Evolutionary conservation across 2,797 vertebrate genomes (phyloP).

Genomic region (Furcifer pardalis): DNA sequence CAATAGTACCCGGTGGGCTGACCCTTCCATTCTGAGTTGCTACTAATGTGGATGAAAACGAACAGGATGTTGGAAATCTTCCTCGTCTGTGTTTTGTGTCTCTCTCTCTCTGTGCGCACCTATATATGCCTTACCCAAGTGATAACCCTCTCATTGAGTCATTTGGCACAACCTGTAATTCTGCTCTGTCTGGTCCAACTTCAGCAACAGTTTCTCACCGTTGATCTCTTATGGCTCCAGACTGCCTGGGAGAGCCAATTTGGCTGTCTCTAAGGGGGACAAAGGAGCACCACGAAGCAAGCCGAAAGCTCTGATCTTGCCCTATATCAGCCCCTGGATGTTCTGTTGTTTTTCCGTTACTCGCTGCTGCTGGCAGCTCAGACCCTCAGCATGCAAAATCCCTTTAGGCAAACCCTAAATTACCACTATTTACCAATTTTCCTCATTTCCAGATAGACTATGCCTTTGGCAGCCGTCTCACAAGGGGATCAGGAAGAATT

Average conservation of each 20-base stretch:
- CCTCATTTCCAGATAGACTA: conserved; percentile 45
- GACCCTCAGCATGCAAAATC: neutral
- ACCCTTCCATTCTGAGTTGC: neutral
- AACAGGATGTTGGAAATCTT: neutral
- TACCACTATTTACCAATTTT: conserved; percentile 32
- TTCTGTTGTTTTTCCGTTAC: neutral
- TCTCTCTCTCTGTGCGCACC: no score
- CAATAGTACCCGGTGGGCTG: no score
- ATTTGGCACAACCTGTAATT: neutral
- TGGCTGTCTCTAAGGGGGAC: conserved; percentile 9
- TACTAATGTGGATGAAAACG: no score
- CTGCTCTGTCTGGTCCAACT: conserved; percentile 26
- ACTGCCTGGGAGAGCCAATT: conserved; percentile 46
- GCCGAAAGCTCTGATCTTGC: neutral
- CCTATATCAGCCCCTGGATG: conserved; percentile 2
- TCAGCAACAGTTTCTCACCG: neutral
- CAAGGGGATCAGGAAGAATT: conserved; percentile 54
- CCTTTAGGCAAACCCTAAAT: rapidly evolving
- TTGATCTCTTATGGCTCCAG: conserved; percentile 42
- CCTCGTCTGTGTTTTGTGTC: no score
- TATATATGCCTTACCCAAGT: neutral
- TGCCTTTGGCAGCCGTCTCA: conserved; percentile 16
- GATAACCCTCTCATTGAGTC: neutral
- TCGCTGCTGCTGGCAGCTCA: rapidly evolving
- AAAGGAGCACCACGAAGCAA: neutral